Conservation (phyloP, 2,797 vertebrate genomes). For the Zenarchopterus dispar region DNA sequence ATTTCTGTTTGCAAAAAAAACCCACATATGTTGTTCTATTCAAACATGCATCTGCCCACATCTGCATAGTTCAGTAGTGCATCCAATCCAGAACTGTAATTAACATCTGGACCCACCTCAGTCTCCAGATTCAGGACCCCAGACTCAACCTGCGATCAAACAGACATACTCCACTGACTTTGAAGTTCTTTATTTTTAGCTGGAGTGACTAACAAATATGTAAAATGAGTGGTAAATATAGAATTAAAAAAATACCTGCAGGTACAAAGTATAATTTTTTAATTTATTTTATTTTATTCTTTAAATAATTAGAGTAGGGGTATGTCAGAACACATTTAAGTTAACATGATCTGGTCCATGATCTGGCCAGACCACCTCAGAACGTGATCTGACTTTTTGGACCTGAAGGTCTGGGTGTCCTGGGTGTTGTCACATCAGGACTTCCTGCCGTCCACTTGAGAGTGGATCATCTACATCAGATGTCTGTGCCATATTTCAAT, state of each 20-base stretch:
- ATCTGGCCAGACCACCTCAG: not conserved
- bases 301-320: not conserved
- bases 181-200: not conserved
- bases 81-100: not conserved
- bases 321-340: not conserved
- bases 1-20: too few species aligned
- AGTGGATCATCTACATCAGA: slow-evolving; percentile 1
- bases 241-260: not conserved
- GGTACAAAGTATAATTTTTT: not conserved
- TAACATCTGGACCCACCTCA: not conserved
- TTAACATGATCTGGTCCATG: slow-evolving; percentile 5
- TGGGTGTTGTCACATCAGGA: not conserved
- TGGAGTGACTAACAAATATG: not conserved
- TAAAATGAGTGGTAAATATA: not conserved
- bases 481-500: not conserved
- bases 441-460: not conserved
- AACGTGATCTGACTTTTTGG: not conserved
- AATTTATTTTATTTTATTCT: too few species aligned
- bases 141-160: not conserved
- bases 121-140: not conserved
- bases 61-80: not conserved
- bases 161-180: not conserved
- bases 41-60: not conserved
- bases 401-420: not conserved
- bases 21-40: not conserved